phyloP scores from a whole-genome alignment of 2,113 vertebrate genomes.

The Syrmaticus mikado region DNA sequence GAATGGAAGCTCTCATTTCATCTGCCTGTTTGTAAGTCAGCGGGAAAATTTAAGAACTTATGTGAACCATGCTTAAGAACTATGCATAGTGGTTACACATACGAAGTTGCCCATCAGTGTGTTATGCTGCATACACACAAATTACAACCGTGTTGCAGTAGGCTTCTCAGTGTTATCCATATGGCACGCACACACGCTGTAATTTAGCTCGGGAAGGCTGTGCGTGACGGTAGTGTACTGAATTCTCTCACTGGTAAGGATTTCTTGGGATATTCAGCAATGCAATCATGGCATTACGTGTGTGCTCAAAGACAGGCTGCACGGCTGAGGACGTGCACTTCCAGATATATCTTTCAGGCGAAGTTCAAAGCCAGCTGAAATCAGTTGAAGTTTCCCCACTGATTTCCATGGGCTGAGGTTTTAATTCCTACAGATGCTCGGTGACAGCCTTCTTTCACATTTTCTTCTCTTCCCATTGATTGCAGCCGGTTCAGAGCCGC shows the following conservation, averaged over 20 bases:
- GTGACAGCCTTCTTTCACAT: neutral
- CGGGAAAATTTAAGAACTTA: neutral
- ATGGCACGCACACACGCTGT: neutral
- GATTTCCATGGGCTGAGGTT: neutral
- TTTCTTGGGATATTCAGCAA: neutral
- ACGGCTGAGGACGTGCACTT: fast-evolving
- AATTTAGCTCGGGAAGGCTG: neutral
- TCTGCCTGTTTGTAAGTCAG: neutral
- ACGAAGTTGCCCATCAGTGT: neutral
- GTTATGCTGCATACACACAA: neutral
- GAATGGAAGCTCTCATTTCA: neutral
- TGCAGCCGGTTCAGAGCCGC: fast-evolving
- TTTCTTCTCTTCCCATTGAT: neutral
- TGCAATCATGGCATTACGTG: neutral
- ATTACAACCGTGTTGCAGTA: neutral
- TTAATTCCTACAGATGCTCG: neutral
- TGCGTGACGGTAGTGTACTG: neutral
- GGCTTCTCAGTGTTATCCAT: neutral
- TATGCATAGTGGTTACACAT: neutral
- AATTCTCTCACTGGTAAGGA: neutral
- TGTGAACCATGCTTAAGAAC: neutral
- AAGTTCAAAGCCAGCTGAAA: neutral
- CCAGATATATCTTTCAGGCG: neutral
- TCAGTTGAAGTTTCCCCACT: neutral
- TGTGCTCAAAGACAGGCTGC: neutral